phyloP scores from a whole-genome alignment of 2,888 invertebrate species.

The Drosophila ustulata region DNA sequence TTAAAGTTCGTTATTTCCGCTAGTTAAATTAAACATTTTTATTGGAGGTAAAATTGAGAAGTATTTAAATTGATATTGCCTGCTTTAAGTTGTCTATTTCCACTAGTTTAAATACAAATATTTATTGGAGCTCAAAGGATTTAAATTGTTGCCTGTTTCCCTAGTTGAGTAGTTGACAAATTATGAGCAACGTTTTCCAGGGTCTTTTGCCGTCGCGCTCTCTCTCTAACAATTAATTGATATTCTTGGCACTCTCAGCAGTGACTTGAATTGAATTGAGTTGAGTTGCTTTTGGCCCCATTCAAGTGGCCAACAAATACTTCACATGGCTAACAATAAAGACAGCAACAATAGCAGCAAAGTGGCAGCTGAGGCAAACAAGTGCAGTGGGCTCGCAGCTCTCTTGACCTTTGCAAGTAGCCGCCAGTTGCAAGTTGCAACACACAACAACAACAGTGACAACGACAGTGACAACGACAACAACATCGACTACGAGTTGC shows the following conservation, averaged over 20 bases:
- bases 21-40: too few species aligned
- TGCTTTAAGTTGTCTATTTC: too few species aligned
- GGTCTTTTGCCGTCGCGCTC: too few species aligned
- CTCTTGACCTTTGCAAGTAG: conserved; percentile 70
- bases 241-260: background rate
- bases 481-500: conserved; percentile 3
- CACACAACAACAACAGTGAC: conserved; percentile 37
- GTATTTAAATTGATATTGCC: too few species aligned
- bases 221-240: background rate
- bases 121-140: too few species aligned
- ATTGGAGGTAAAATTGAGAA: too few species aligned
- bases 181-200: too few species aligned
- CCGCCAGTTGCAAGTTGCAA: conserved; percentile 27
- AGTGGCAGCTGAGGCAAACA: conserved; percentile 27
- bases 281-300: conserved; percentile 37
- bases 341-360: conserved; percentile 21
- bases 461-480: conserved; percentile 15
- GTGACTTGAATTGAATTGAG: background rate
- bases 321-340: conserved; percentile 51
- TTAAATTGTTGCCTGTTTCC: too few species aligned
- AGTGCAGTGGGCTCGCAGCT: conserved; percentile 50
- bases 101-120: too few species aligned
- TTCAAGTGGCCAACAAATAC: conserved; percentile 52
- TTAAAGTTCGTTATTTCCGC: too few species aligned
- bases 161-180: too few species aligned